Percentiles rank a stretch among this genome's conserved stretches.
Evolutionary conservation across 2,113 vertebrate genomes (phyloP).

Genomic region (Amblyopsis rosae): DNA sequence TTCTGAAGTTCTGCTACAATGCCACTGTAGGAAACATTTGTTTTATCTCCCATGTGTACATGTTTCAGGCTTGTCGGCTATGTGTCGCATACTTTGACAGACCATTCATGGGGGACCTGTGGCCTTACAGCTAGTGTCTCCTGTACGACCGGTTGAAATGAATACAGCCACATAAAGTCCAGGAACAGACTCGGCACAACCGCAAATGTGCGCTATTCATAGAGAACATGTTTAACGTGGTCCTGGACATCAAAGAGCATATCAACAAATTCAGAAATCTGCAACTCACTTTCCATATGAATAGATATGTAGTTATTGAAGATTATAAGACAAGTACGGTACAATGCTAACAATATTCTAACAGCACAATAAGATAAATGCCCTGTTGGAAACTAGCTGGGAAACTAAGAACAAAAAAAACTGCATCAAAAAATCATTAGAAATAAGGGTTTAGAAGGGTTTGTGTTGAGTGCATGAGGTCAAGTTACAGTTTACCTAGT

Average conservation of each 20-base stretch:
- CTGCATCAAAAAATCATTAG: no score
- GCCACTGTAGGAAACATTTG: slow-evolving; percentile 1
- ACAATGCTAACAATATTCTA: slow-evolving; percentile 1
- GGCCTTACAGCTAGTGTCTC: slow-evolving; percentile 27
- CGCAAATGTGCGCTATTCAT: slow-evolving; percentile 24
- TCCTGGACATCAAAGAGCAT: slow-evolving; percentile 53
- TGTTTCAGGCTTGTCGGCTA: slow-evolving; percentile 30
- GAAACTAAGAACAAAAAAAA: no score
- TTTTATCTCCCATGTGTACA: slow-evolving; percentile 18
- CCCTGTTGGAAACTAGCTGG: no score
- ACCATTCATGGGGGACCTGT: slow-evolving; percentile 29
- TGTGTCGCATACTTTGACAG: slow-evolving; percentile 13
- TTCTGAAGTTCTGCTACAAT: not conserved
- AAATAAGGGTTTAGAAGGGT: no score
- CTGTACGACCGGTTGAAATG: slow-evolving; percentile 19
- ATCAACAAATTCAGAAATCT: slow-evolving; percentile 47
- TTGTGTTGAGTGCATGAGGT: no score
- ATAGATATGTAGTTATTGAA: slow-evolving; percentile 18
- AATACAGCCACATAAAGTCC: slow-evolving; percentile 30
- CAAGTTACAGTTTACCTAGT: no score
- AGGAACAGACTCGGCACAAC: slow-evolving; percentile 1
- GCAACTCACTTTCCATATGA: slow-evolving; percentile 55
- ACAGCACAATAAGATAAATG: no score
- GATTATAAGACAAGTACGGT: not conserved
- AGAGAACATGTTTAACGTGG: slow-evolving; percentile 26